These are phyloP conservation scores for Rhagologus leucostigma DNA, from an alignment of 2,113 vertebrate species.

Conservation along the genomic window DNA sequence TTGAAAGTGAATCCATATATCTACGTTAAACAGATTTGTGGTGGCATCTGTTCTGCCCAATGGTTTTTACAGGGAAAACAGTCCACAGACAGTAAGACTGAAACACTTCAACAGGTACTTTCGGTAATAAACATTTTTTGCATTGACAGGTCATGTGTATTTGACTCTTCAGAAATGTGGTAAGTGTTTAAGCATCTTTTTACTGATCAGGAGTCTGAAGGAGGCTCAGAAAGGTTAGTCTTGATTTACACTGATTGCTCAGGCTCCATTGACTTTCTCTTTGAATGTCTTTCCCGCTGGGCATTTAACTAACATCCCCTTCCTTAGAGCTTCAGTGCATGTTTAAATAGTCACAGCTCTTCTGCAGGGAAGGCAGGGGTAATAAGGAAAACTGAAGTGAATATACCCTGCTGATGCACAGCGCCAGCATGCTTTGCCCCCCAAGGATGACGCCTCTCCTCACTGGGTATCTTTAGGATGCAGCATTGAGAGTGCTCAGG, in stretches of 20 bases:
- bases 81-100: neutral
- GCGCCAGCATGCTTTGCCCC: neutral
- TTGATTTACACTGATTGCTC: constrained; percentile 27
- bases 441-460: neutral
- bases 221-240: constrained; percentile 6
- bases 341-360: neutral
- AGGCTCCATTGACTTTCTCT: constrained; percentile 1
- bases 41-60: neutral
- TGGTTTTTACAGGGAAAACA: neutral
- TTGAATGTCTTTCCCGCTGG: neutral
- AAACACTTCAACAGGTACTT: neutral
- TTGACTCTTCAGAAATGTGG: neutral
- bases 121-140: neutral
- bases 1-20: neutral
- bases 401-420: neutral
- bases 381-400: neutral
- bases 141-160: neutral
- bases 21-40: neutral
- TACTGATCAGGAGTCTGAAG: neutral
- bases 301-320: neutral
- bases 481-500: neutral
- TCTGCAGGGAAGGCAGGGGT: neutral
- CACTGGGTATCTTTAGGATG: neutral
- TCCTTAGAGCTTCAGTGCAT: neutral
- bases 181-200: neutral